Base-by-base conservation (phyloP, 2,113 vertebrate genomes). In the Probosciger aterrimus region DNA sequence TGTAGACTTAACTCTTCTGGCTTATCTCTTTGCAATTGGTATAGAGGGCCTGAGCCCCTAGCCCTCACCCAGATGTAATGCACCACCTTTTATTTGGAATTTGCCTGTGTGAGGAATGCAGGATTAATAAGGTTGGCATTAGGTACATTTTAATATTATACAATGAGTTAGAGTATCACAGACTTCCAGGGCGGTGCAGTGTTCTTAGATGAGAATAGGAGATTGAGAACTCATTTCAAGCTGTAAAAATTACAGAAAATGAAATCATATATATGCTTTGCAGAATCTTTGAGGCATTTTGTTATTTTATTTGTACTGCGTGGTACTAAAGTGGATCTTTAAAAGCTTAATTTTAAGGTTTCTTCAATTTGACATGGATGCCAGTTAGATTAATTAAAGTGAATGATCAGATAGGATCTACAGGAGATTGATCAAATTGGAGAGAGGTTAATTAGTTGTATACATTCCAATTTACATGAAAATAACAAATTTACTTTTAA, bases 331-430 rank as follows among this genome's bases (percentile, higher is more conserved):
- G 83, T 74, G 49, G 79, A 75, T 95, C 30, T 11, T 97, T 97
- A 92, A 83, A 95, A 95, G 92, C 83, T 79, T 73, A 80, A 88
- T 92, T 87, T 96, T 95, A 86, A 93, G 65, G 46, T 95, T 95
- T 93, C 89, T 96, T 87, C 71, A 84, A 28, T 84, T 78, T 77
- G 50, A 90, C 11, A 22, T 78, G 64, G 76, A 86, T 91, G 62
- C 50, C 64, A 80, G 82, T 88, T 94, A 92, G 86, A 93, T 97
- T 95, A 91, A 85, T 96, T 92, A 64, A 82, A 88, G 67, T 74
- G 86, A 96, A 91, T 86, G 83, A 93, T 91, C 88, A 91, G 75
- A 71, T 84, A 84, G 53, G 79, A 96, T 50, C 82, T 94, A 87
- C 82, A 78, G 93, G 82, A 93, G 39, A 39, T 92, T 89, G 52